Evolutionary conservation across 1,140 invertebrate genomes (phyloP).

Genomic region (Mizuhopecten yessoensis): DNA sequence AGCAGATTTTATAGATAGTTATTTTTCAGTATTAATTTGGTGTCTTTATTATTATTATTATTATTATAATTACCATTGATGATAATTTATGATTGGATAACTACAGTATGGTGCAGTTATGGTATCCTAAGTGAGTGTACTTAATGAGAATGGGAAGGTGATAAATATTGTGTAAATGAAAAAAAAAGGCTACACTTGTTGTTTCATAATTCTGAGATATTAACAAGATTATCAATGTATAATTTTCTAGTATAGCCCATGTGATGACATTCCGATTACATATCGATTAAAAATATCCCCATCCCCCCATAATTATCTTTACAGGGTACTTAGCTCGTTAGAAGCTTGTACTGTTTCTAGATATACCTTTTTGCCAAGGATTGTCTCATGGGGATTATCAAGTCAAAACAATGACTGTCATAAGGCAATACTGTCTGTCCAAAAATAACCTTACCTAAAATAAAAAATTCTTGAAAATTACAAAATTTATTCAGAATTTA

Average conservation of each 20-base stretch:
- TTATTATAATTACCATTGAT: not conserved
- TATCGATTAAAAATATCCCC: not conserved
- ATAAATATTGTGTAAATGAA: not conserved
- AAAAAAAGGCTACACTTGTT: conserved; percentile 1
- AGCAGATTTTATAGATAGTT: conserved; percentile 12
- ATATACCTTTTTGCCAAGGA: not conserved
- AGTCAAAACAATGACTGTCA: not conserved
- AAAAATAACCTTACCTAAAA: not conserved
- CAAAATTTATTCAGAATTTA: too few relatives aligned
- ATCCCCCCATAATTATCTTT: not conserved
- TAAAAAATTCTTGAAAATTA: too few relatives aligned
- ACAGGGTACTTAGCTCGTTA: conserved; percentile 23
- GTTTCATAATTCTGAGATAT: not conserved
- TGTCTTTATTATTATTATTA: not conserved
- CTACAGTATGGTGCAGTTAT: conserved; percentile 33
- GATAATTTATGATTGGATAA: not conserved
- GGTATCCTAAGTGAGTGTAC: conserved; percentile 36
- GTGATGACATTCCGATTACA: conserved; percentile 32
- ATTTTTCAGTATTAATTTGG: conserved; percentile 20
- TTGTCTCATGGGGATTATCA: not conserved
- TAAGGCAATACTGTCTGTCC: not conserved
- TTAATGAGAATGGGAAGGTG: not conserved
- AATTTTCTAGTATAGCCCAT: conserved; percentile 34
- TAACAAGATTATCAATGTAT: not conserved
- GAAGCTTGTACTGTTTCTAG: conserved; percentile 26